phyloP scores from a whole-genome alignment of 2,888 invertebrate species.

The Yponomeuta evonymella region DNA sequence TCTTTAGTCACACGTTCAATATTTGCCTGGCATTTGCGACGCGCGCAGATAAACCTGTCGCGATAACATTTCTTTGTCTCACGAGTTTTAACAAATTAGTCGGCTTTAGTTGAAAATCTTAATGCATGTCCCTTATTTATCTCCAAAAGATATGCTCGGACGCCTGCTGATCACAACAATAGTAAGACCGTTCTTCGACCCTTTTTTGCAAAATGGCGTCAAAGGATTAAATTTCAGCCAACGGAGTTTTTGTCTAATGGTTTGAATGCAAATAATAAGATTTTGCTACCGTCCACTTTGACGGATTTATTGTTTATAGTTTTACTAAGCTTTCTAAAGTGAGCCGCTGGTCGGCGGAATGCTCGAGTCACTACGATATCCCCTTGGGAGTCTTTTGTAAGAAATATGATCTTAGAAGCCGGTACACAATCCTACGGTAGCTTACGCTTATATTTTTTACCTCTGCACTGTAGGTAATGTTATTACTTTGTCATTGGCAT shows the following conservation, averaged over 20 bases:
- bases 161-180: slow-evolving; percentile 25
- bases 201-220: slow-evolving; percentile 46
- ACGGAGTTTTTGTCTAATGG: slow-evolving; percentile 48
- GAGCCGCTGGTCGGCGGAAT: slow-evolving; percentile 30
- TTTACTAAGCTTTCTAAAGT: slow-evolving; percentile 29
- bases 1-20: slow-evolving; percentile 12
- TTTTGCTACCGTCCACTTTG: slow-evolving; percentile 63
- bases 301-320: slow-evolving; percentile 41
- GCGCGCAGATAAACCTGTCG: slow-evolving; percentile 10
- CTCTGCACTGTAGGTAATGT: neutral
- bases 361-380: slow-evolving; percentile 32
- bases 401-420: slow-evolving; percentile 15
- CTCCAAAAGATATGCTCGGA: slow-evolving; percentile 26
- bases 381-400: slow-evolving; percentile 45
- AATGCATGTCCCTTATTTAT: slow-evolving; percentile 26
- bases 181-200: slow-evolving; percentile 20
- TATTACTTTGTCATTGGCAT: neutral
- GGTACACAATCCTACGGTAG: slow-evolving; percentile 1
- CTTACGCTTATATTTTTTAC: neutral
- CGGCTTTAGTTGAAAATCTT: slow-evolving; percentile 24
- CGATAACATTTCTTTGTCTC: slow-evolving; percentile 25
- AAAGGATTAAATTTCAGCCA: slow-evolving; percentile 54
- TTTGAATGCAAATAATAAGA: slow-evolving; percentile 73
- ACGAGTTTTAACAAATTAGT: slow-evolving; percentile 35
- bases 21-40: slow-evolving; percentile 9